phyloP scores from a whole-genome alignment of 2,113 vertebrate species.

The Elachura formosa region DNA sequence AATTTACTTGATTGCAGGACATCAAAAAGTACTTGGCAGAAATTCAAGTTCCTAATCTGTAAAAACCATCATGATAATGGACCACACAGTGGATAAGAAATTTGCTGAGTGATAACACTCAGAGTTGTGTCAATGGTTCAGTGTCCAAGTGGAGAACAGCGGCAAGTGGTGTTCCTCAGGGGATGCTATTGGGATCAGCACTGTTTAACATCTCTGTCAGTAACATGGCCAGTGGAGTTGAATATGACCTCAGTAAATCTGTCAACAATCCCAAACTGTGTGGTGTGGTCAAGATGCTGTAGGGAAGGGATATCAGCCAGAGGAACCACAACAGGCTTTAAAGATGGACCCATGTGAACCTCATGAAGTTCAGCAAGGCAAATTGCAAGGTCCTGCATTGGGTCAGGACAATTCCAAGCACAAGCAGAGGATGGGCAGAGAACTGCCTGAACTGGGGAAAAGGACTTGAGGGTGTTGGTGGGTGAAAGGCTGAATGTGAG shows the following conservation, averaged over 20 bases:
- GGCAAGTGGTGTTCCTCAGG: not conserved
- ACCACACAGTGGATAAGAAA: not conserved
- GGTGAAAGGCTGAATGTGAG: not conserved
- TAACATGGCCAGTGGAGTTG: too few relatives aligned
- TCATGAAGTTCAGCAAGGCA: not conserved
- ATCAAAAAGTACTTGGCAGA: not conserved
- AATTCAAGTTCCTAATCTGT: not conserved
- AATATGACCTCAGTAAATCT: not conserved
- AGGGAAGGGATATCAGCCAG: not conserved
- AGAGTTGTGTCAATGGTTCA: not conserved
- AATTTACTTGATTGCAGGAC: not conserved
- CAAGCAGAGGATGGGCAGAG: not conserved
- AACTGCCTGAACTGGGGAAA: not conserved
- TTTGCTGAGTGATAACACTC: not conserved
- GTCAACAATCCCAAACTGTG: not conserved
- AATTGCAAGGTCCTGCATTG: not conserved
- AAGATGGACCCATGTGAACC: too few relatives aligned
- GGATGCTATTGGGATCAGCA: not conserved
- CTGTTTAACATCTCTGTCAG: not conserved
- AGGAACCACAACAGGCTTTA: not conserved
- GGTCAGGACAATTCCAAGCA: not conserved
- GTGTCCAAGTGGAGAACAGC: not conserved
- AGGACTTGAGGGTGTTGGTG: not conserved
- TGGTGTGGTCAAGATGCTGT: too few relatives aligned
- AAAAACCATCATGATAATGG: not conserved